Percentiles rank a stretch among this genome's conserved stretches.
Evolutionary conservation across 2,888 invertebrate species (phyloP).

Genomic region (Agonopterix heracliana): DNA sequence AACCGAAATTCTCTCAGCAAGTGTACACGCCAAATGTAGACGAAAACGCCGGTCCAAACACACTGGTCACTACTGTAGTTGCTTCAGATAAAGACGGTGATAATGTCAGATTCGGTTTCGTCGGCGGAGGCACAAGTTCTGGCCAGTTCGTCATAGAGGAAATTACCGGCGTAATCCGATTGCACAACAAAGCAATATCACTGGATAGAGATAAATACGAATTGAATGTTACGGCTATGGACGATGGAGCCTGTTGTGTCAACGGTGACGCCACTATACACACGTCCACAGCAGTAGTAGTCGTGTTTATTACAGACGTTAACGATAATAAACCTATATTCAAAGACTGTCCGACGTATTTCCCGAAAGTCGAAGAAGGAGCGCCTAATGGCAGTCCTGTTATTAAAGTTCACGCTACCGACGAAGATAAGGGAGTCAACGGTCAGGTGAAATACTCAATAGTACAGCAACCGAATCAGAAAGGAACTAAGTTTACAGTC

Average conservation of each 20-base stretch:
- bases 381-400: conserved; percentile 96
- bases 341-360: conserved; percentile 94
- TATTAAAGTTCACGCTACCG: conserved; percentile 94
- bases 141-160: conserved; percentile 97
- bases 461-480: conserved; percentile 95
- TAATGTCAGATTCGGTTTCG: conserved; percentile 94
- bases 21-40: conserved; percentile 97
- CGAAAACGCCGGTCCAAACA: conserved; percentile 96
- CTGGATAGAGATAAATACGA: conserved; percentile 96
- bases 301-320: conserved; percentile 97
- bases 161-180: conserved; percentile 94
- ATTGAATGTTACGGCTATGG: conserved; percentile 96
- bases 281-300: conserved; percentile 95
- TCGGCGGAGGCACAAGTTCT: conserved; percentile 91
- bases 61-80: conserved; percentile 96
- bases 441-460: conserved; percentile 98
- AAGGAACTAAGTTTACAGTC: conserved; percentile 96
- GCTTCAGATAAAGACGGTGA: conserved; percentile 98
- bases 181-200: conserved; percentile 90
- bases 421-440: conserved; percentile 97
- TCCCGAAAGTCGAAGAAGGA: conserved; percentile 95
- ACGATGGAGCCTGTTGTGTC: conserved; percentile 97
- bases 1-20: conserved; percentile 97
- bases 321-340: conserved; percentile 98
- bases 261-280: conserved; percentile 92